Base-by-base conservation (phyloP, 2,888 invertebrate genomes). In the Pseudeuparius sepicola region DNA sequence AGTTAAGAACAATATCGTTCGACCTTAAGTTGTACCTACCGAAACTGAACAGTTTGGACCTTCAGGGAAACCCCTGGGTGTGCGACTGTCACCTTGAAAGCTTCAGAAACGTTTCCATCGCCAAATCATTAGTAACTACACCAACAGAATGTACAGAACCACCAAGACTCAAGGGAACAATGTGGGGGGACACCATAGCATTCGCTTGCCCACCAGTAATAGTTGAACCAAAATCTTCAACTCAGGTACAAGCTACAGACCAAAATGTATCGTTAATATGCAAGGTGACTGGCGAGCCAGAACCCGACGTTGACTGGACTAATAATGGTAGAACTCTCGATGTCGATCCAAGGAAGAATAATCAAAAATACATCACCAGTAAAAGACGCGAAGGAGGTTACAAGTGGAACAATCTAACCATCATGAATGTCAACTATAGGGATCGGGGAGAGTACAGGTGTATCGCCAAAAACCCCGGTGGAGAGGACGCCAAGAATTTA, bases 151-250 rank as follows among this genome's bases (percentile, higher is more conserved):
- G 87, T 54, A 64, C 67, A 4, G 75, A 78, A 45, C 92, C 90
- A 0, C 55, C 68, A 0, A 69, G 71, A 50, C 64, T 89, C 2
- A 65, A 69, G 4, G 78, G 75, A 1, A 75, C 75, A 46, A 63
- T 73, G 24, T 90, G 89, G 90, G 74, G 73, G 42, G 77, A 79
- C 24, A 67, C 68, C 44, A 74, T 76, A 32, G 76, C 85, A 44
- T 89, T 89, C 54, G 89, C 89, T 9, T 90, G 90, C 57, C 68
- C 72, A 32, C 89, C 89, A 0, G 72, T 73, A 49, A 84, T 89
- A 42, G 57, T 77, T 3, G 74, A 75, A 46, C 78, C 79, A 4
- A 62, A 72, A 25, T 63, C 66, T 44, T 71, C 72, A 7, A 71
- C 71, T 4, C 71, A 70, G 10, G 53, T 80, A 2, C 71, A 78